Evolutionary conservation across 2,797 vertebrate species (phyloP).

Genomic region (Protonibea diacanthus): DNA sequence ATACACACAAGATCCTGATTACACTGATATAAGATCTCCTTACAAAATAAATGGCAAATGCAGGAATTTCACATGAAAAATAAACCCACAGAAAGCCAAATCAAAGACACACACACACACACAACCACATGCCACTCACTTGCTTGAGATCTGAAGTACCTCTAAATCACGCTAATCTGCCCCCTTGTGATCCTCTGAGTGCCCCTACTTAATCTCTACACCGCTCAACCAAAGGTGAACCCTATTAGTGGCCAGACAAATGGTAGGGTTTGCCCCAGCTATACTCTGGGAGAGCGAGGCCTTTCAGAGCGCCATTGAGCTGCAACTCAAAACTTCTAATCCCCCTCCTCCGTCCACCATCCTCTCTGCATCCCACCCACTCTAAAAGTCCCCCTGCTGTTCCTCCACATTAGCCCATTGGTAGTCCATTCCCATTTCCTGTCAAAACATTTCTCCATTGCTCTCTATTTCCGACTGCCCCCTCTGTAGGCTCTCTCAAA

Average conservation of each 20-base stretch:
- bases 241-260: constrained; percentile 79
- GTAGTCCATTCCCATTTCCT: constrained; percentile 81
- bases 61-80: constrained; percentile 48
- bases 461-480: constrained; percentile 66
- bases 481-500: constrained; percentile 62
- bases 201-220: constrained; percentile 74
- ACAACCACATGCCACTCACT: constrained; percentile 26
- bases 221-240: constrained; percentile 77
- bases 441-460: constrained; percentile 71
- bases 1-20: constrained; percentile 47
- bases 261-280: constrained; percentile 64
- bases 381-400: constrained; percentile 58
- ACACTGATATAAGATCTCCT: constrained; percentile 42
- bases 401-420: constrained; percentile 69
- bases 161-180: constrained; percentile 77
- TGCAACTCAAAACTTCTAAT: constrained; percentile 59
- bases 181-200: constrained; percentile 70
- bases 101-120: constrained; percentile 25
- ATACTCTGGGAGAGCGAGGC: constrained; percentile 34
- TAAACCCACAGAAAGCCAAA: constrained; percentile 22
- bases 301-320: constrained; percentile 65
- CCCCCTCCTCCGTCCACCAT: neutral
- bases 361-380: constrained; percentile 45
- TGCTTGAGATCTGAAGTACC: constrained; percentile 58
- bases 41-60: constrained; percentile 47